Base-by-base conservation (phyloP, 2,797 vertebrate genomes). In the Cyclopterus lumpus region DNA sequence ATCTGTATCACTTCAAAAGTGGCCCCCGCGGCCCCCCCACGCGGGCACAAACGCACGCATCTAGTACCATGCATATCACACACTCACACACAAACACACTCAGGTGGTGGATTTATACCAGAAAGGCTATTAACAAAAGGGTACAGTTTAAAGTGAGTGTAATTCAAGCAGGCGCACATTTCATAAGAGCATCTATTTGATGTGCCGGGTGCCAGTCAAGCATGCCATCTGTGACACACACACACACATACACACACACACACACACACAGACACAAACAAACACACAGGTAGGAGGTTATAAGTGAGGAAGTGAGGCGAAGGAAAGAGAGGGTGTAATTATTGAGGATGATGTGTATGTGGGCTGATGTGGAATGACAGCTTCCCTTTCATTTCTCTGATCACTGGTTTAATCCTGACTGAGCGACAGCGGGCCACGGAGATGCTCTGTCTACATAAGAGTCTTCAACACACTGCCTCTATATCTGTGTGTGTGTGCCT, bases 321-420 rank as follows among this genome's bases (percentile, higher is more conserved):
- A 75, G 84, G 80, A 88, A 90, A 72, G 86, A 84, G 88, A 86
- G 88, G 81, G 91, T 91, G 88, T 93, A 94, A 94, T 94, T 94
- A 93, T 89, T 84, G 83, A 87, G 87, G 88, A 91, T 91, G 92
- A 91, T 94, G 91, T 90, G 91, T 92, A 88, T 78, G 85, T 89
- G 86, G 80, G 89, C 86, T 89, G 77, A 89, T 89, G 89, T 74
- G 87, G 85, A 91, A 86, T 81, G 93, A 93, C 92, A 91, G 91
- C 91, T 86, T 89, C 80, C 89, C 91, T 93, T 94, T 94, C 88
- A 93, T 94, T 94, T 91, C 92, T 88, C 91, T 93, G 90, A 94
- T 93, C 90, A 88, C 86, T 91, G 88, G 87, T 91, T 94, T 93
- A 92, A 94, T 94, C 92, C 91, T 91, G 88, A 92, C 90, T 89